phyloP scores from a whole-genome alignment of 2,797 vertebrate genomes.

The Eulemur coronatus region DNA sequence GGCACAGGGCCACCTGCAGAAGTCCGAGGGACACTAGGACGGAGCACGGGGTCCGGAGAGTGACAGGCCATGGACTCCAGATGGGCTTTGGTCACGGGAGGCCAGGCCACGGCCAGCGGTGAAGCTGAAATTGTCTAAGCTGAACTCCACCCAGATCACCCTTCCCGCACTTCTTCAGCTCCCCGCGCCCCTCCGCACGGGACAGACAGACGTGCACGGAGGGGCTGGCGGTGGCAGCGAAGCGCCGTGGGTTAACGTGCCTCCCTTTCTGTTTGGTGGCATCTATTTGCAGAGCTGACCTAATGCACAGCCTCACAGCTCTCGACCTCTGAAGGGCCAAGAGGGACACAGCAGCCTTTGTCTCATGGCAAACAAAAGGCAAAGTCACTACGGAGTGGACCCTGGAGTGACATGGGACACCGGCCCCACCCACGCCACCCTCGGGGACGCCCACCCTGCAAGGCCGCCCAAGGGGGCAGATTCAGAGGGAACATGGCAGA shows the following conservation, averaged over 20 bases:
- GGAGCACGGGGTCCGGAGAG: no score
- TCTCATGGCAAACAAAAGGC: constrained; percentile 59
- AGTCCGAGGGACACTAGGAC: neutral
- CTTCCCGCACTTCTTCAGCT: neutral
- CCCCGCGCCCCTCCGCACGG: rapidly evolving
- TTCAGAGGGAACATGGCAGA: neutral
- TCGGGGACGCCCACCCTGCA: rapidly evolving
- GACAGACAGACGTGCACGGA: neutral
- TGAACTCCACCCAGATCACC: neutral
- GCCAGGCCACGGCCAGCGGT: rapidly evolving
- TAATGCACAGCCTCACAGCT: constrained; percentile 40
- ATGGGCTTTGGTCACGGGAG: no score
- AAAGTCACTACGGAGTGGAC: constrained; percentile 35
- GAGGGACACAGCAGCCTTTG: constrained; percentile 64
- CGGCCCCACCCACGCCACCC: rapidly evolving
- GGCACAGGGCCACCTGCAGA: neutral
- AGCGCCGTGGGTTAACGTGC: rapidly evolving
- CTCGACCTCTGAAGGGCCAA: constrained; percentile 44
- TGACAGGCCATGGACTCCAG: rapidly evolving
- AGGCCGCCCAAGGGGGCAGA: rapidly evolving
- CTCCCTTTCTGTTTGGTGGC: neutral
- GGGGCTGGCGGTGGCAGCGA: neutral
- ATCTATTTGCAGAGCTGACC: constrained; percentile 65
- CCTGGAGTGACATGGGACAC: neutral
- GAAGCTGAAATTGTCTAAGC: neutral